Evolutionary conservation across 2,888 invertebrate species (phyloP), one percentile per base, ranked within the genome.

Genomic region (Yponomeuta cagnagella): DNA sequence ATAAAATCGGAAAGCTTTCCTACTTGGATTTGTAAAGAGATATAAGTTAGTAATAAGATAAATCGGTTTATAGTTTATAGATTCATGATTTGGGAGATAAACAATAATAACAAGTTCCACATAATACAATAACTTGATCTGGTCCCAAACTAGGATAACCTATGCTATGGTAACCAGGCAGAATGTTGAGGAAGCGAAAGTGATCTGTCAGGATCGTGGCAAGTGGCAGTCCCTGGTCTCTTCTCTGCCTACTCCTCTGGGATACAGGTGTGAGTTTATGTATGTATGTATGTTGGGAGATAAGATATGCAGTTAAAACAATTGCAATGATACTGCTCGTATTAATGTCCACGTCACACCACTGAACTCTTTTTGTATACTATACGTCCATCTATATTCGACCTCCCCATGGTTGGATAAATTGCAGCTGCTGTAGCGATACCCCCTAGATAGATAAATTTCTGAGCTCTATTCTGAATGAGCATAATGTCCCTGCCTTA

Each of bases 381-480:
- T 23, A 23, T 58, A 67, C 48, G 70, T 68, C 74, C 74, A 74
- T 31, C 67, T 58, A 5, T 73, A 23, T 43, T 68, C 69, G 3
- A 65, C 67, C 31, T n/a, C 10, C 31, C 31, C 58, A 10, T 70
- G 69, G 4, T 69, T 72, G 31, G 72, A 72, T n/a, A 72, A 30
- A 31, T 65, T 37, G 12, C 68, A 63, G 37, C 33, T 65, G 1
- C 37, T 68, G 48, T 68, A 74, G 69, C 71, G 65, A 48, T 73
- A 69, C 1, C 72, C 72, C 68, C 66, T 2, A 73, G n/a, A 70
- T 69, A 75, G 63, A 73, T 73, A 63, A 72, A 73, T 15, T 1
- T 12, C 33, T 64, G 58, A 10, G 71, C 73, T 68, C 73, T 48
- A 37, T 73, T 74, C 30, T 63, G 48, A 10, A 72, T 72, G 12